These are phyloP conservation scores for Mastomys natalensis DNA, from an alignment of 2,113 vertebrate genomes.

Conservation along the genomic window DNA sequence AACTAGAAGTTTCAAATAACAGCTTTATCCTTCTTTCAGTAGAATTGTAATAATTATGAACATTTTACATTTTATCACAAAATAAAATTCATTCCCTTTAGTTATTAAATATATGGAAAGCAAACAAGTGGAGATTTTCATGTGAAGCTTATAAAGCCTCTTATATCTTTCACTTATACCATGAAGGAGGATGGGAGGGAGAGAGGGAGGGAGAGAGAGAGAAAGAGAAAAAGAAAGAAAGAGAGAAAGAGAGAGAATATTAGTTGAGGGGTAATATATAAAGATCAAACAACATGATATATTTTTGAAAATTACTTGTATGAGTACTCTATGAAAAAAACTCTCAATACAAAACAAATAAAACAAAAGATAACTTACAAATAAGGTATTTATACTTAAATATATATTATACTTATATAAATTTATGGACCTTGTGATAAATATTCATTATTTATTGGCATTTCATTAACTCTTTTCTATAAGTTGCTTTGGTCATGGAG, in stretches of 20 bases:
- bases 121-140: background rate
- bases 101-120: background rate
- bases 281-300: background rate
- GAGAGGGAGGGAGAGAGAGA: no score
- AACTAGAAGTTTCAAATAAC: slow-evolving; percentile 28
- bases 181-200: no score
- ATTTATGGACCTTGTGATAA: background rate
- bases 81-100: background rate
- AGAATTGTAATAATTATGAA: background rate
- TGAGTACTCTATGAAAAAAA: background rate
- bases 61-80: background rate
- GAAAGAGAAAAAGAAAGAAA: no score
- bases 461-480: background rate
- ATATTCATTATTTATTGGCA: background rate
- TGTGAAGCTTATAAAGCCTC: background rate
- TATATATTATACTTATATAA: background rate
- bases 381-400: background rate
- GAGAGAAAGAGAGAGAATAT: no score
- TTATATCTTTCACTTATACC: background rate
- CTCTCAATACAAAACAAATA: background rate
- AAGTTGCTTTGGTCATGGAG: background rate
- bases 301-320: slow-evolving; percentile 20
- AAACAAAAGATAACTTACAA: background rate
- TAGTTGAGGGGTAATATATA: background rate
- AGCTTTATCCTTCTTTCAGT: background rate